These are phyloP conservation scores for Dendrolimus houi DNA, from an alignment of 2,888 invertebrate genomes.

Conservation along the genomic window DNA sequence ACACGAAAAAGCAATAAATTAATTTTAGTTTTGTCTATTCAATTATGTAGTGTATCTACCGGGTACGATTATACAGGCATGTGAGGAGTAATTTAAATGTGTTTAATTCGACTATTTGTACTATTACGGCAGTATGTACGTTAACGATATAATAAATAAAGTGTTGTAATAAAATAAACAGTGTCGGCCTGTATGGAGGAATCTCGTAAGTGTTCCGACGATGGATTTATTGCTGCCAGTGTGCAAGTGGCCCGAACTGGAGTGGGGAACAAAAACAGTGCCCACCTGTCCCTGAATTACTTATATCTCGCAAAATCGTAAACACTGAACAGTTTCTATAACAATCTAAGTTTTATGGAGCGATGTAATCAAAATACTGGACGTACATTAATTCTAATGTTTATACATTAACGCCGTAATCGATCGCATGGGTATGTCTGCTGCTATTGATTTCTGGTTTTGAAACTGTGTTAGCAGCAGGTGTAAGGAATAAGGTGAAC, in stretches of 20 bases:
- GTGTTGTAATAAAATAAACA: slow-evolving; percentile 48
- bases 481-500: background rate
- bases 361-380: slow-evolving; percentile 12
- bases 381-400: background rate
- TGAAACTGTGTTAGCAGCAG: background rate
- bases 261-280: slow-evolving; percentile 22
- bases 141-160: slow-evolving; percentile 37
- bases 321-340: slow-evolving; percentile 9
- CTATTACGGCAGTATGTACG: slow-evolving; percentile 22
- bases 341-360: slow-evolving; percentile 8
- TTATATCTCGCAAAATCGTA: slow-evolving; percentile 8
- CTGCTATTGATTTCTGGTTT: background rate
- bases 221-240: slow-evolving; percentile 41
- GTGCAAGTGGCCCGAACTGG: slow-evolving; percentile 23
- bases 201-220: slow-evolving; percentile 25
- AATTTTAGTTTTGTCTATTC: background rate
- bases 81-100: background rate
- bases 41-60: background rate
- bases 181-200: slow-evolving; percentile 19
- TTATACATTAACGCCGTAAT: background rate
- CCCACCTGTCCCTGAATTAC: slow-evolving; percentile 47
- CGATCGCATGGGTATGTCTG: background rate
- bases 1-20: slow-evolving; percentile 35
- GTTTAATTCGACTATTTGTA: slow-evolving; percentile 8
- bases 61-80: background rate